Base-by-base conservation (phyloP, 1,140 invertebrate species). In the Zaprionus nigranus region DNA sequence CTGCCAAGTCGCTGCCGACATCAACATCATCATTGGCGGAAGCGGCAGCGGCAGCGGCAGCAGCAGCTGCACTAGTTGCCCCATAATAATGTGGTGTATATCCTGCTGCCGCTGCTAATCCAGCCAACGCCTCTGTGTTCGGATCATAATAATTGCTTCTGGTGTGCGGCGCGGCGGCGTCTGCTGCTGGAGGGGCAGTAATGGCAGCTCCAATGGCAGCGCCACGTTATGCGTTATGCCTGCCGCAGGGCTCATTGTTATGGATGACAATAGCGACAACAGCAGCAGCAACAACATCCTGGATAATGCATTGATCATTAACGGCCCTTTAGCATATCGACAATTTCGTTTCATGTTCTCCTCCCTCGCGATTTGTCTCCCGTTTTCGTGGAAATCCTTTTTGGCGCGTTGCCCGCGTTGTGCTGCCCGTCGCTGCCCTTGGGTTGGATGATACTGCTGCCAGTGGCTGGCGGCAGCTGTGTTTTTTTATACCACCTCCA, bases 251-350 rank as follows among this genome's bases (percentile, higher is more conserved):
- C 53, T 62, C 65, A 87, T 87, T 84, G 81, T 84, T 66, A 88
- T 75, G 65, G 62, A 62, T 69, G 90, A 40, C 72, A 83, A 64
- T 17, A 75, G 24, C 15, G 40, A n/a, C 40, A 43, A n/a, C 28
- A 65, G n/a, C 57, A 54, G 12, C 22, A 28, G 26, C 43, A 56
- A 63, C 63, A 67, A 53, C 53, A 76, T 24, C 22, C 20, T 51
- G 69, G n/a, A 28, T 73, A 90, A 82, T 77, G 74, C 79, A 90
- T 90, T 82, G 85, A 90, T 85, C 82, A 74, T 82, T 90, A 90
- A 77, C 82, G 75, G 72, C 71, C 76, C 65, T 56, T 77, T 71
- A 64, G 75, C 74, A 60, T 51, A 20, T 54, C 53, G 68, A 26
- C 56, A 36, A 67, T 61, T 66, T 60, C 46, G 69, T 57, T 56